Percentiles rank a stretch among this genome's conserved stretches.
Conservation (phyloP, 1,140 invertebrate genomes). For the Magallana angulata region DNA sequence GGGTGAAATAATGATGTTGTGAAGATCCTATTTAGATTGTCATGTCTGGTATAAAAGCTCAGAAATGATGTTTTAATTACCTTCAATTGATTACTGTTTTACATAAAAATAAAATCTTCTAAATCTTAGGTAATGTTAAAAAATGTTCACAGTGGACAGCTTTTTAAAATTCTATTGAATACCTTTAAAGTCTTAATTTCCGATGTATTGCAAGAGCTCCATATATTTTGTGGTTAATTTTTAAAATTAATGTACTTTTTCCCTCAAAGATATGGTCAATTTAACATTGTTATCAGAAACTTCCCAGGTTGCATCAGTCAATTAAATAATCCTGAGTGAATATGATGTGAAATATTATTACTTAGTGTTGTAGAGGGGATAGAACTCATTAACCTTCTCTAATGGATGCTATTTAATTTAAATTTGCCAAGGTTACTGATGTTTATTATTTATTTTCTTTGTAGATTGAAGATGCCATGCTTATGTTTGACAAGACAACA, state of each 20-base stretch:
- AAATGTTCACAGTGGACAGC: not conserved
- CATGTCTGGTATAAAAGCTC: not conserved
- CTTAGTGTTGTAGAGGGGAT: not conserved
- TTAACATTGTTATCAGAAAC: not conserved
- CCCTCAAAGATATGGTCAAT: not conserved
- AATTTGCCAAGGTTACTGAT: slow-evolving; percentile 32
- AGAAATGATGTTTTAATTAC: slow-evolving; percentile 23
- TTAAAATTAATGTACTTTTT: not conserved
- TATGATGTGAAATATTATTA: not conserved
- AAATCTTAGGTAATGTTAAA: slow-evolving; percentile 6
- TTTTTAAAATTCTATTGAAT: not conserved
- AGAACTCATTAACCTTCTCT: not conserved
- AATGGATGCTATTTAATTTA: slow-evolving; percentile 78
- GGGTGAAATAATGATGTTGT: not conserved
- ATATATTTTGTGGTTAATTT: not conserved
- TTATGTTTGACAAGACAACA: slow-evolving; percentile 99
- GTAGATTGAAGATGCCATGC: slow-evolving; percentile 99
- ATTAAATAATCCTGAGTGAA: not conserved
- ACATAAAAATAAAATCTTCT: not conserved
- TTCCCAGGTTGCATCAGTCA: too few species aligned
- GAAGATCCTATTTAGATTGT: not conserved
- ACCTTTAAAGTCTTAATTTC: not conserved
- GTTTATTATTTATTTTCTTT: slow-evolving; percentile 82
- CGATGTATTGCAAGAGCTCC: not conserved
- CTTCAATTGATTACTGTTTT: slow-evolving; percentile 10